Conservation (phyloP, 2,888 invertebrate species). For the Nasonovia ribisnigri region DNA sequence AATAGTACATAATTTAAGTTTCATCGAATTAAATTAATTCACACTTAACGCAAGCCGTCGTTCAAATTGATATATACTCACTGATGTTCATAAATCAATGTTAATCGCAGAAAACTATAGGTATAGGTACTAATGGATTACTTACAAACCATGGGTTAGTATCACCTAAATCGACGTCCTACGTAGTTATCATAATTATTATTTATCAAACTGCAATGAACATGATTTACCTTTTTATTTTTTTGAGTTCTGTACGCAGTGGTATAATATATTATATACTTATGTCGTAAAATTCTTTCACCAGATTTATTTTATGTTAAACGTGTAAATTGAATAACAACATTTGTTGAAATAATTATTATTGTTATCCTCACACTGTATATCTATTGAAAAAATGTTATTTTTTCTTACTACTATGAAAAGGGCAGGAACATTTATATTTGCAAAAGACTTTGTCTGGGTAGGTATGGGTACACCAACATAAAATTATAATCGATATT, state of each 20-base stretch:
- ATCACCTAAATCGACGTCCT: not conserved
- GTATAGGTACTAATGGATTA: not conserved
- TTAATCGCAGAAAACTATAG: not conserved
- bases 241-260: not conserved
- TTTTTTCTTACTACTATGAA: not conserved
- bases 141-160: not conserved
- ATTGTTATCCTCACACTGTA: not conserved
- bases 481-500: not conserved
- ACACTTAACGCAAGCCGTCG: not conserved
- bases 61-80: not conserved
- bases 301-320: not conserved
- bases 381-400: not conserved
- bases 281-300: not conserved
- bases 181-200: not conserved
- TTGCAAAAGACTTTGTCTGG: not conserved
- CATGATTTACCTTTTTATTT: not conserved
- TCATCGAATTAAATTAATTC: not conserved
- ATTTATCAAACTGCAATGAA: not conserved
- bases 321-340: not conserved
- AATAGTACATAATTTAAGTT: not conserved
- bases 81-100: not conserved
- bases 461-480: not conserved
- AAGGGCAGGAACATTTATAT: not conserved
- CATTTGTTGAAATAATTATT: not conserved
- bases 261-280: not conserved